A percentile compares a stretch with the other conserved stretches of the same genome.
Conservation (phyloP, 2,113 vertebrate genomes). For the Bufo bufo region DNA sequence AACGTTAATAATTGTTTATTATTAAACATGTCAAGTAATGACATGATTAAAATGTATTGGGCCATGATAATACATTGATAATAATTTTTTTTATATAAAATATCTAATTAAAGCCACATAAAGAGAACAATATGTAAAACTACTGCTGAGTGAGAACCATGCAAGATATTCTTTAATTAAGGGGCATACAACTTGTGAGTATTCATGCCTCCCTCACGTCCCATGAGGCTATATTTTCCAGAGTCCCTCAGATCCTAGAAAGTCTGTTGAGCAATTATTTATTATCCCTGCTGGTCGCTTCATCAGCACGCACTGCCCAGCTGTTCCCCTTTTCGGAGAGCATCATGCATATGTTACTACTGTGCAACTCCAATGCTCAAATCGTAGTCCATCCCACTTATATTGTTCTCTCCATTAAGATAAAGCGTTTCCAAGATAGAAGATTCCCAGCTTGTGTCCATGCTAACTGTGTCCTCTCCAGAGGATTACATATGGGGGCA, state of each 20-base stretch:
- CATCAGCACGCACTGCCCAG: conserved; percentile 7
- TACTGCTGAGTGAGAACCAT: background rate
- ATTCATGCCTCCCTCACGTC: conserved; percentile 3
- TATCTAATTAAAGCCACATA: background rate
- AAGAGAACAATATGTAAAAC: background rate
- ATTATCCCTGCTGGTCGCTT: conserved; percentile 1
- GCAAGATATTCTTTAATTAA: conserved; percentile 24
- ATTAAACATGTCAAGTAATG: background rate
- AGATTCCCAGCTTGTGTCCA: conserved; percentile 17
- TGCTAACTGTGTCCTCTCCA: conserved; percentile 3
- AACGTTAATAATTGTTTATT: background rate
- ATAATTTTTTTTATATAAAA: background rate
- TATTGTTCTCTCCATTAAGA: conserved; percentile 14
- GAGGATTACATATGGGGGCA: conserved; percentile 23
- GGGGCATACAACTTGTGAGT: background rate
- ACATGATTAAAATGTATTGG: background rate
- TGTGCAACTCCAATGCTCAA: background rate
- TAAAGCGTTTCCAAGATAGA: conserved; percentile 13
- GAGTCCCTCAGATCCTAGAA: conserved; percentile 1
- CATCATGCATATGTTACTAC: conserved; percentile 20
- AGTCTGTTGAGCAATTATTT: conserved; percentile 29
- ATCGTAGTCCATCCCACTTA: background rate
- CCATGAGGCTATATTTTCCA: background rate
- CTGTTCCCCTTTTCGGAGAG: conserved; percentile 18
- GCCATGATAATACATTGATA: background rate